These are phyloP conservation scores for Phymorhynchus buccinoides DNA, from an alignment of 1,140 invertebrate species.

Conservation along the genomic window DNA sequence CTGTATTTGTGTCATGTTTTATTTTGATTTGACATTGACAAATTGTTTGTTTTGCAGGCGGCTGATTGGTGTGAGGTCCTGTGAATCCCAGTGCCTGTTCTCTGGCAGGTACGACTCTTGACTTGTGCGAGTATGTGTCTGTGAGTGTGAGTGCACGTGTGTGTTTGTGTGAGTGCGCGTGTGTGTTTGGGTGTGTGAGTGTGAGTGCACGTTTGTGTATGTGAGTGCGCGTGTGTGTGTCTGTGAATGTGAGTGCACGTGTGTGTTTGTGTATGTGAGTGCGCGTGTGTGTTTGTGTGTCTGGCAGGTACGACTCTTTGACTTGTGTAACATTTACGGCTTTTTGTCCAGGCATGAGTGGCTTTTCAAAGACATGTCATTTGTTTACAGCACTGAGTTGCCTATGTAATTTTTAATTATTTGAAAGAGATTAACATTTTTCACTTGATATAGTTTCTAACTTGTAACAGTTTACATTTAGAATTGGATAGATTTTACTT, in stretches of 20 bases:
- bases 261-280: neutral
- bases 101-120: constrained; percentile 79
- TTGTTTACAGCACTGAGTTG: no score
- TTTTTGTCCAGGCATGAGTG: no score
- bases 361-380: no score
- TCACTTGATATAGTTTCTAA: no score
- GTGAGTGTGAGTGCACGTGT: neutral
- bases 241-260: neutral
- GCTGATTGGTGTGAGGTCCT: constrained; percentile 89
- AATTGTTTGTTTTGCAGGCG: constrained; percentile 72
- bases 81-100: constrained; percentile 91
- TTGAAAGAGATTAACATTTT: no score
- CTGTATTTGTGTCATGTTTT: constrained; percentile 9
- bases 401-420: no score
- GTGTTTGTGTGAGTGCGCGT: neutral
- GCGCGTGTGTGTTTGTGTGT: no score
- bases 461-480: no score
- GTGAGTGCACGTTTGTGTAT: neutral
- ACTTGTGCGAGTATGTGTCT: neutral
- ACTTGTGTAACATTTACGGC: no score
- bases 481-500: no score
- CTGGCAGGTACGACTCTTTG: no score
- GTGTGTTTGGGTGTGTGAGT: neutral
- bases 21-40: neutral
- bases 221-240: neutral